Evolutionary conservation across 64 coral and sea anemone species (phyloP).

Genomic region (Orbicella faveolata): DNA sequence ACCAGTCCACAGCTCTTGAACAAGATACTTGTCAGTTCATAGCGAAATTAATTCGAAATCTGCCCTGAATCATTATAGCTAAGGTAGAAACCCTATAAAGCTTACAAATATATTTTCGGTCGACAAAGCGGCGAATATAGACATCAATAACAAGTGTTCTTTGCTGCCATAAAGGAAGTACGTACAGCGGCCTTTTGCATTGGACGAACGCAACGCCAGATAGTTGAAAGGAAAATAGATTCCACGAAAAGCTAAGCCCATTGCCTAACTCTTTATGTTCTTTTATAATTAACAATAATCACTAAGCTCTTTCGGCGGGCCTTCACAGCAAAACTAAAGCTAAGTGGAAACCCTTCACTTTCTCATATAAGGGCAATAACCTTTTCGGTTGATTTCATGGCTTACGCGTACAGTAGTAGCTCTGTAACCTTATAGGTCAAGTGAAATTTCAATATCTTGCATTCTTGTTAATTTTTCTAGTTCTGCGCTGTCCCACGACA

Average conservation of each 20-base stretch:
- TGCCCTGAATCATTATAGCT: not conserved
- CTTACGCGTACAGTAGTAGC: not conserved
- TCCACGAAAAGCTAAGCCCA: not conserved
- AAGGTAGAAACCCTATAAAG: not conserved
- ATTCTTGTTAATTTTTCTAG: constrained; percentile 14
- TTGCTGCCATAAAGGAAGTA: not conserved
- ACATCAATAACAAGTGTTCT: not conserved
- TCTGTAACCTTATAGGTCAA: not conserved
- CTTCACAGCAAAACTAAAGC: not conserved
- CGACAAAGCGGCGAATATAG: not conserved
- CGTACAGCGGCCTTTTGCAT: not conserved
- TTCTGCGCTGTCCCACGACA: not conserved
- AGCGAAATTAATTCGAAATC: constrained; percentile 2
- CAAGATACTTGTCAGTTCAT: not conserved
- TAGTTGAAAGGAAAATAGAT: not conserved
- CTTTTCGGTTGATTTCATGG: not conserved
- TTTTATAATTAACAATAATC: not conserved
- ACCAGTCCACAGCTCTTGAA: not conserved
- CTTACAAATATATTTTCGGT: not conserved
- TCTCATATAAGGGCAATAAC: not conserved
- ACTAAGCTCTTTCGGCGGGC: not conserved
- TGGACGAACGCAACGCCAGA: not conserved
- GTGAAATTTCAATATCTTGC: not conserved
- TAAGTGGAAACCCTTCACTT: not conserved
- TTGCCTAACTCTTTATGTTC: not conserved